A percentile compares a stretch with the other conserved stretches of the same genome.
These are phyloP conservation scores for Python bivittatus DNA, from an alignment of 2,113 vertebrate species.

Conservation along the genomic window DNA sequence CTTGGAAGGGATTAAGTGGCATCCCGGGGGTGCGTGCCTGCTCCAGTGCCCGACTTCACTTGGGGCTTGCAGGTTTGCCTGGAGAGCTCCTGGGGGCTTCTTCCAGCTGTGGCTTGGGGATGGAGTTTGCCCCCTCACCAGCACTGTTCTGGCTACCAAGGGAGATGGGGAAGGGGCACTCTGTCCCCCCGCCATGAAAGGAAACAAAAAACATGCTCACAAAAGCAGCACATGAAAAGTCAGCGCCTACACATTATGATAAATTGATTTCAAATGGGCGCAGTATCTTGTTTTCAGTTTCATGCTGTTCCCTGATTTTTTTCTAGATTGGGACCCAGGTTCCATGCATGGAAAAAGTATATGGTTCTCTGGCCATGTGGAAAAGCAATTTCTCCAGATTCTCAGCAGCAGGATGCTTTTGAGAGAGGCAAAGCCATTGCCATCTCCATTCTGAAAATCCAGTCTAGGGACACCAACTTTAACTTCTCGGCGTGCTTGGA, in stretches of 20 bases:
- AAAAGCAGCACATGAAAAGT: neutral
- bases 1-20: neutral
- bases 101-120: neutral
- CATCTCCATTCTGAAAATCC: neutral
- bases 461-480: neutral
- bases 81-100: neutral
- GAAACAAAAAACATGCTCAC: neutral
- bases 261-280: neutral
- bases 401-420: neutral
- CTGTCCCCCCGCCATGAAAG: neutral
- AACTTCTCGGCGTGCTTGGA: neutral
- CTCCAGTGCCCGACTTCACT: neutral
- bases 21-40: neutral
- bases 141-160: neutral
- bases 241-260: neutral
- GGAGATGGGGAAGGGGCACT: neutral
- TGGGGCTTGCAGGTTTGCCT: neutral
- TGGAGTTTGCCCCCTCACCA: neutral
- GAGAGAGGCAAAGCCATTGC: neutral
- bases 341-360: neutral
- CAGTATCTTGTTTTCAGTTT: neutral
- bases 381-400: neutral
- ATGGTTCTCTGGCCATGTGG: neutral
- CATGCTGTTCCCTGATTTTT: neutral
- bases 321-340: neutral